These are phyloP conservation scores for Tetropium fuscum DNA, from an alignment of 2,888 invertebrate species.

Conservation along the genomic window DNA sequence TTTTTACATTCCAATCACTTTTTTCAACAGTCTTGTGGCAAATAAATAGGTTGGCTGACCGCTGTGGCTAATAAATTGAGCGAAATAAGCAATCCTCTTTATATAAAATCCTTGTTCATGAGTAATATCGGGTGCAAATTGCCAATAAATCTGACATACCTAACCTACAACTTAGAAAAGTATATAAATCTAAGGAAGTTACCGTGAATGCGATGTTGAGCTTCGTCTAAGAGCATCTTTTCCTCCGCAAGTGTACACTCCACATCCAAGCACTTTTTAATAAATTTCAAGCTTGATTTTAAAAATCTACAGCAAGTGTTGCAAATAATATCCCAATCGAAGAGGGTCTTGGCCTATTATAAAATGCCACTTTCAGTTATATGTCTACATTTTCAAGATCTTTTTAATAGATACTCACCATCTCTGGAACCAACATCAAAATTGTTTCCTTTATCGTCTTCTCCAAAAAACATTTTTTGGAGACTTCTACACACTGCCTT, in stretches of 20 bases:
- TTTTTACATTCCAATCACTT: too few species aligned
- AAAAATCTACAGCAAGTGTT: background rate
- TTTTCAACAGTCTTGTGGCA: too few species aligned
- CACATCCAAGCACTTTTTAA: conserved; percentile 2
- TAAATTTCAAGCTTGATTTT: background rate
- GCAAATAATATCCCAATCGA: background rate
- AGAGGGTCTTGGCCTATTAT: background rate
- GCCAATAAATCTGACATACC: too few species aligned
- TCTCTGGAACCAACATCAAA: background rate
- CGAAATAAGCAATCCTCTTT: too few species aligned
- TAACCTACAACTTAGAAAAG: too few species aligned
- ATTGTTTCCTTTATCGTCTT: conserved; percentile 7
- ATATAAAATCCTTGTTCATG: too few species aligned
- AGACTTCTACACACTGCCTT: too few species aligned
- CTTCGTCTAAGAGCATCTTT: background rate
- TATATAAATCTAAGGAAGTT: too few species aligned
- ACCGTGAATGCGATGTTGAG: too few species aligned
- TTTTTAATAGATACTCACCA: background rate
- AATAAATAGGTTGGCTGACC: too few species aligned
- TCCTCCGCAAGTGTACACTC: background rate
- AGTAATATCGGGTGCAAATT: too few species aligned
- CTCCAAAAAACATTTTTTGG: background rate
- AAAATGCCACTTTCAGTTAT: background rate
- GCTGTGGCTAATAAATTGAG: too few species aligned
- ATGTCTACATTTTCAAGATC: background rate